phyloP scores from a whole-genome alignment of 92 coral and sea anemone genomes.

The Bergia puertoricense region DNA sequence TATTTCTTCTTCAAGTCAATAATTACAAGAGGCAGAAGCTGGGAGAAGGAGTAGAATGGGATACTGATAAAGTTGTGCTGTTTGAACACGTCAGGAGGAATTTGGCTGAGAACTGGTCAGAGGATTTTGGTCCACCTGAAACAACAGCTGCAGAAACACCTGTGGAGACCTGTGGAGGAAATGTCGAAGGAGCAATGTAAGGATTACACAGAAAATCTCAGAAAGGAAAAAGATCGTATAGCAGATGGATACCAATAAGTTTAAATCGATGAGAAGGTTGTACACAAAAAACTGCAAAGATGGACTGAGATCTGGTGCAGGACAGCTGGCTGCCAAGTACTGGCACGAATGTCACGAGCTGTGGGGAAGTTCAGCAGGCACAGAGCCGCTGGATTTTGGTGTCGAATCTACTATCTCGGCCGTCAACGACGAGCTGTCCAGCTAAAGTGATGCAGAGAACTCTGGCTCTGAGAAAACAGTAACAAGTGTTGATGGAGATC shows the following conservation, averaged over 20 bases:
- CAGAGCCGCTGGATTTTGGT: constrained; percentile 42
- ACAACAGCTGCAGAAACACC: constrained; percentile 19
- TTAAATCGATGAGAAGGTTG: constrained; percentile 19
- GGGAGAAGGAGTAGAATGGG: constrained; percentile 55
- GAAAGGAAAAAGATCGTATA: constrained; percentile 28
- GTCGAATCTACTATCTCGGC: not conserved
- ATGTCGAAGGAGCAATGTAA: constrained; percentile 40
- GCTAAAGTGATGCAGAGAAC: constrained; percentile 3
- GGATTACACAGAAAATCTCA: not conserved
- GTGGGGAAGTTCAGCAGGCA: constrained; percentile 47
- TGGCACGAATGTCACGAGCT: constrained; percentile 48
- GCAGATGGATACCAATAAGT: constrained; percentile 48
- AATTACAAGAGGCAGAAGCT: constrained; percentile 44
- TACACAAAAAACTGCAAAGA: constrained; percentile 38
- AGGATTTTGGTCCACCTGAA: constrained; percentile 35
- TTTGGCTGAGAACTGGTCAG: constrained; percentile 32
- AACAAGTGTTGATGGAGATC: constrained; percentile 17
- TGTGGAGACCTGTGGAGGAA: not conserved
- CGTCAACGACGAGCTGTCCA: constrained; percentile 12
- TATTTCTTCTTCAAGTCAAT: constrained; percentile 21
- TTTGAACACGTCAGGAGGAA: constrained; percentile 49
- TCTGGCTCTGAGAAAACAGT: not conserved
- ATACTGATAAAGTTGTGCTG: constrained; percentile 53
- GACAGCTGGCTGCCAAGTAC: constrained; percentile 38
- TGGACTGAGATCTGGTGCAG: constrained; percentile 42